phyloP scores from a whole-genome alignment of 2,113 vertebrate genomes.

The Octodon degus region DNA sequence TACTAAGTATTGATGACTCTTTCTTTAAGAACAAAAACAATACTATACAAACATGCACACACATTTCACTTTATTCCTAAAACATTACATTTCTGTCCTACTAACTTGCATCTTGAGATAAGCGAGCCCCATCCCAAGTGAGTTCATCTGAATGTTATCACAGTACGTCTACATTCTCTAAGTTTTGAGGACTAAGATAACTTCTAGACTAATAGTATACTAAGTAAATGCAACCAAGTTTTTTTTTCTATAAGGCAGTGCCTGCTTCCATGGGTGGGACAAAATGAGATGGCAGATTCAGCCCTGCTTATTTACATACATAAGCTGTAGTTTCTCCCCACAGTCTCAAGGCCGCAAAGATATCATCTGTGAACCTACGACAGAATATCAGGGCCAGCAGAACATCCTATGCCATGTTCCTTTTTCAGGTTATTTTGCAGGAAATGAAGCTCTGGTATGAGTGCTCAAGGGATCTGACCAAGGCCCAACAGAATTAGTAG shows the following conservation, averaged over 20 bases:
- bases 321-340: neutral
- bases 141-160: constrained; percentile 53
- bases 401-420: neutral
- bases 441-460: neutral
- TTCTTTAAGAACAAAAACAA: constrained; percentile 75
- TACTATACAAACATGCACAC: neutral
- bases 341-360: neutral
- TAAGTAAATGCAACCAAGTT: neutral
- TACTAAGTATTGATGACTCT: constrained; percentile 71
- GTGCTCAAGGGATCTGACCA: neutral
- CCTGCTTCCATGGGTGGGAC: constrained; percentile 24
- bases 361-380: neutral
- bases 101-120: constrained; percentile 15
- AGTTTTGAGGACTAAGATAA: constrained; percentile 32
- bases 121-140: neutral
- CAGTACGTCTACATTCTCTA: neutral
- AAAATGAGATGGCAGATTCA: neutral
- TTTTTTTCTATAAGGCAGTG: neutral
- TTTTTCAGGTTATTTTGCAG: neutral
- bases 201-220: neutral
- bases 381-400: neutral
- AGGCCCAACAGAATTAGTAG: neutral
- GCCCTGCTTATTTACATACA: neutral
- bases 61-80: constrained; percentile 32
- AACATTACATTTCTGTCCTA: constrained; percentile 8